Conservation (phyloP, 2,888 invertebrate species). For the Andrena minutula region DNA sequence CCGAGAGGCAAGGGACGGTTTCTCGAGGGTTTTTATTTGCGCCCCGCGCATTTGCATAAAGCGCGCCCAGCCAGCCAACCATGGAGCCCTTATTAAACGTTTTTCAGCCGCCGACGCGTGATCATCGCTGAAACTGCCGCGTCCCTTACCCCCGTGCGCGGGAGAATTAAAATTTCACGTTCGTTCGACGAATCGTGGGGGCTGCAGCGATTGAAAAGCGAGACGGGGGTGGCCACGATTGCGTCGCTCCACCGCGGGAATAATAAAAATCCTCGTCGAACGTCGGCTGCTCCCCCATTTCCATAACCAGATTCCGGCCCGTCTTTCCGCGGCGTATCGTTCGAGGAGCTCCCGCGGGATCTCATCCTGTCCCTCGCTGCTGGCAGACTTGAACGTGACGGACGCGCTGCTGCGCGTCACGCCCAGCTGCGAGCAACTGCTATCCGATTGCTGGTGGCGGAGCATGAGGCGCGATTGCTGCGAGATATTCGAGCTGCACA, state of each 20-base stretch:
- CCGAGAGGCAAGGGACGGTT: neutral
- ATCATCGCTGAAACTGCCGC: slow-evolving; percentile 1
- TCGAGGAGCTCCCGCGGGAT: slow-evolving; percentile 21
- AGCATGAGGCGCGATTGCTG: slow-evolving; percentile 83
- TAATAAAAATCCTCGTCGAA: slow-evolving; percentile 24
- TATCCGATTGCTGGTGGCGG: slow-evolving; percentile 84
- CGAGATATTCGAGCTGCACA: slow-evolving; percentile 83
- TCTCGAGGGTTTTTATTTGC: slow-evolving; percentile 34
- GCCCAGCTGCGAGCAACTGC: slow-evolving; percentile 82
- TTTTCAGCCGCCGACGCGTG: slow-evolving; percentile 20
- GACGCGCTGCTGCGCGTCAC: slow-evolving; percentile 43
- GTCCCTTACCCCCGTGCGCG: neutral
- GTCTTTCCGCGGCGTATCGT: slow-evolving; percentile 29
- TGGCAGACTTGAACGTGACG: slow-evolving; percentile 59
- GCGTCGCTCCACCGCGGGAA: neutral
- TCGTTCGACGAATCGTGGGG: neutral
- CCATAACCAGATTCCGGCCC: slow-evolving; percentile 33
- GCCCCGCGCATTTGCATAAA: slow-evolving; percentile 47
- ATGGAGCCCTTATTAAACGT: slow-evolving; percentile 41
- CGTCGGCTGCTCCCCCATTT: slow-evolving; percentile 5
- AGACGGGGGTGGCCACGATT: slow-evolving; percentile 12
- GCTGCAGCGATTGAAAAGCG: slow-evolving; percentile 29
- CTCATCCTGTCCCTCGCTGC: neutral
- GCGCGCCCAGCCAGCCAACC: slow-evolving; percentile 6
- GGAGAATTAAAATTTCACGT: slow-evolving; percentile 17